Conservation (phyloP, 2,888 invertebrate species). For the Trichopria drosophilae region DNA sequence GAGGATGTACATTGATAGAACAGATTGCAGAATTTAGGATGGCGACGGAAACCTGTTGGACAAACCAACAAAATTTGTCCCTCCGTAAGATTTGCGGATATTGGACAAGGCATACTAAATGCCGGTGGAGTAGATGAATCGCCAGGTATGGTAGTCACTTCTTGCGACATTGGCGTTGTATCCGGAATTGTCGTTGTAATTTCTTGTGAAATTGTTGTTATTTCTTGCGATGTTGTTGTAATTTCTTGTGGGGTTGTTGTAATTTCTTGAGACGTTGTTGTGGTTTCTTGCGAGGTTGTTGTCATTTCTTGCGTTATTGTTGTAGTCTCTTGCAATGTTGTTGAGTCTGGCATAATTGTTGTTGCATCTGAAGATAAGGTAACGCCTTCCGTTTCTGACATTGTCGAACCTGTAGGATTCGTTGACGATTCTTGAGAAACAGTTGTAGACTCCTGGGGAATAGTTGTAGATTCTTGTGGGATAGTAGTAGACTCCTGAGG, state of each 20-base stretch:
- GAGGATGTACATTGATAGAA: constrained; percentile 81
- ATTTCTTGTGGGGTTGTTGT: constrained; percentile 31
- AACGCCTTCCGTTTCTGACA: too few species aligned
- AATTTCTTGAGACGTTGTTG: constrained; percentile 24
- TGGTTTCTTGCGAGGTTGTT: constrained; percentile 13
- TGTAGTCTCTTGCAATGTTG: constrained; percentile 12
- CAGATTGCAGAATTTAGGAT: constrained; percentile 80
- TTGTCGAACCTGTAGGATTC: too few species aligned
- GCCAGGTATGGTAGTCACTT: constrained; percentile 35
- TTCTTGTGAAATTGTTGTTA: constrained; percentile 32
- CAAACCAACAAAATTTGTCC: constrained; percentile 76
- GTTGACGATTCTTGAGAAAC: constrained; percentile 42
- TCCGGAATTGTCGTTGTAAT: constrained; percentile 28
- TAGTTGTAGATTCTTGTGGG: constrained; percentile 23
- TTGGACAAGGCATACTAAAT: constrained; percentile 43
- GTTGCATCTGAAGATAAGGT: too few species aligned
- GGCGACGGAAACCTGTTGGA: constrained; percentile 80
- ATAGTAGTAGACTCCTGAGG: constrained; percentile 27
- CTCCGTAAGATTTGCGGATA: constrained; percentile 62
- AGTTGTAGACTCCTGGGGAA: constrained; percentile 31
- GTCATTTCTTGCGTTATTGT: constrained; percentile 31
- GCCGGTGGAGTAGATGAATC: constrained; percentile 40
- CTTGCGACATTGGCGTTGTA: constrained; percentile 18
- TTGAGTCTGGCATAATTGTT: not conserved
- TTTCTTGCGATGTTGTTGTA: constrained; percentile 20